Evolutionary conservation across 2,797 vertebrate genomes (phyloP), one percentile per base, ranked within the genome.

Genomic region (Leptatherina wallacei): DNA sequence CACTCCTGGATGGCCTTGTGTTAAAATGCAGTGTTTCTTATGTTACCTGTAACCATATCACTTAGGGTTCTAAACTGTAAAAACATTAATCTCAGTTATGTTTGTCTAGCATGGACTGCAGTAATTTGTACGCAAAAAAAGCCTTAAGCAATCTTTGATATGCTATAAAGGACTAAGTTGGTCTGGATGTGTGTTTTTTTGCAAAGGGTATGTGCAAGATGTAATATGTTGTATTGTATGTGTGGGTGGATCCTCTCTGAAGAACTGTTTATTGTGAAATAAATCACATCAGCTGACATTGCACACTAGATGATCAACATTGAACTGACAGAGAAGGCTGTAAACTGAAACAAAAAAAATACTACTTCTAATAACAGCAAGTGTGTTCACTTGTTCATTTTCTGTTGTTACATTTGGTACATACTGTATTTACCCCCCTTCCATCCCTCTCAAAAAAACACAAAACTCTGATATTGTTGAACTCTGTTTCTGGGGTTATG

Each of bases 101-200:
- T 85, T 85, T 85, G 75, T 88, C 70, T 61, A 80, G 83, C 86
- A 89, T 90, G 85, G 82, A 86, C 82, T 91, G 85, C 85, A 88
- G 88, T 89, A 65, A 84, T 88, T 82, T 68, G 77, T 85, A 89
- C 32, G 72, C 87, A 88, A 84, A 89, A 78, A 62, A 87, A 81
- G 89, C 91, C 91, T 88, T 89, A 91, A 88, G 83, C 85, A 85
- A 86, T 81, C 61, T 84, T 80, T 81, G 85, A 49, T 84, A 81
- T 85, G 62, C 64, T 89, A 81, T 85, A 79, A 85, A 75, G 82
- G 84, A 90, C 81, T 75, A 68, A 57, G 75, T 77, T 58, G 63
- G 73, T 83, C 83, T 88, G 78, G 83, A 80, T 88, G 73, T 84
- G 73, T 40, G 2, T 29, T 54, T n/a, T 22, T 90, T 89, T 90